Evolutionary conservation across 2,888 invertebrate genomes (phyloP).

Genomic region (Drosophila anomalata): DNA sequence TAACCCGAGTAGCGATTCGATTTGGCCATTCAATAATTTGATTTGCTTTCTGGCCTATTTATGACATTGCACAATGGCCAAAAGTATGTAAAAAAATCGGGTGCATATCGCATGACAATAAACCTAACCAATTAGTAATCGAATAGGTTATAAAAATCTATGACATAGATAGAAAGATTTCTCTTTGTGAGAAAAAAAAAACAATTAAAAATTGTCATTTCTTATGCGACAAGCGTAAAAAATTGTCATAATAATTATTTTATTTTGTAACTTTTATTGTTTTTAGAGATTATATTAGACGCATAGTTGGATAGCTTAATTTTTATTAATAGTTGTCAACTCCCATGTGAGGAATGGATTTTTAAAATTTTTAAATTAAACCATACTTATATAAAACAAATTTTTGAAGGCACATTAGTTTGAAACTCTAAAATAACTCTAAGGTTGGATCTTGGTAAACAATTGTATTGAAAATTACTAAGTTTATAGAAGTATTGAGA

Average conservation of each 20-base stretch:
- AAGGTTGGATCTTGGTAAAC: too few relatives aligned
- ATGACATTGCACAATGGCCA: conserved; percentile 33
- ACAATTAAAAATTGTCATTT: neutral
- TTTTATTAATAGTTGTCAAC: neutral
- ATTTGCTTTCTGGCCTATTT: conserved; percentile 4
- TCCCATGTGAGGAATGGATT: neutral
- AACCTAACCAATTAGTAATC: conserved; percentile 44
- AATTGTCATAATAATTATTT: neutral
- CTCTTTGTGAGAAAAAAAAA: neutral
- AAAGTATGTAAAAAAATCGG: neutral
- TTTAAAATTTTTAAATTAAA: too few relatives aligned
- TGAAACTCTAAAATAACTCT: too few relatives aligned
- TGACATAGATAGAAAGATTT: neutral
- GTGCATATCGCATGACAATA: conserved; percentile 20
- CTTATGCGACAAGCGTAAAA: neutral
- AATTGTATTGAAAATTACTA: too few relatives aligned
- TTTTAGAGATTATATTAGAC: neutral
- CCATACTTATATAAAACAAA: too few relatives aligned
- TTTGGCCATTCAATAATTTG: conserved; percentile 23
- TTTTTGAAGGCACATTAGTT: too few relatives aligned
- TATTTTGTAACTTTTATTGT: neutral
- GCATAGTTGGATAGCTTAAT: too few relatives aligned
- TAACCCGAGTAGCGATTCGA: conserved; percentile 40
- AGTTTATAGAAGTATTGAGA: too few relatives aligned
- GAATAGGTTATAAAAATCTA: neutral